Base-by-base conservation (phyloP, 2,113 vertebrate genomes). In the Phaethon lepturus region DNA sequence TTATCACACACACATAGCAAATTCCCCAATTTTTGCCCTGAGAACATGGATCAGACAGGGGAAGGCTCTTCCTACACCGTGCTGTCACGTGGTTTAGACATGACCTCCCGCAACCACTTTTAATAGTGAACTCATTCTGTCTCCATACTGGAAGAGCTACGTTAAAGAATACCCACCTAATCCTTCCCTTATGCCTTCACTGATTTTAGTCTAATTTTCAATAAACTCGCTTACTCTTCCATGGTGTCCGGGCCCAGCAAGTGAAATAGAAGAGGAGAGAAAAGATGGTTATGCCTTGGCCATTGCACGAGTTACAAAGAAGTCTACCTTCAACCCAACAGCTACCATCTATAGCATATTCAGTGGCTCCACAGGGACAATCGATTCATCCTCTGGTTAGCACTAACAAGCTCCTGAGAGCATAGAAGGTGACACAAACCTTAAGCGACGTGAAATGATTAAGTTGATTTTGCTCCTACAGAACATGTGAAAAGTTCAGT, bases 71-170 rank as follows among this genome's bases (percentile, higher is more conserved):
- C 22, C 33, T 33, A 7, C 44, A 22, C 29, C 0, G 4, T 0
- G 0, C 29, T 67, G n/a, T 69, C 3, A 0, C 0, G 2, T 62
- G 68, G 17, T 56, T 91, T 50, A 85, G 84, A 42, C 11, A 3
- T 19, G 64, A 50, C 75, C 52, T 93, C 40, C 17, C 47, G 29
- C 5, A 20, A 45, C 28, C 2, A 2, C 50, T 79, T 78, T 23
- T 55, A 49, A 44, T 15, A 9, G 19, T n/a, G 60, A 79, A 49
- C 67, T 90, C n/a, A 29, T 56, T 75, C 58, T 33, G 42, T 50
- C 42, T 85, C 42, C 28, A 7, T 14, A 18, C 52, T 55, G 1
- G 0, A 66, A 91, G 26, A 87, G 44, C 25, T 56, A 35, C 49
- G 11, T 24, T 52, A 84, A 84, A 76, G 67, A 73, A 66, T 18